Base-by-base conservation (phyloP, 2,888 invertebrate genomes). In the Pseudanteris insignis region DNA sequence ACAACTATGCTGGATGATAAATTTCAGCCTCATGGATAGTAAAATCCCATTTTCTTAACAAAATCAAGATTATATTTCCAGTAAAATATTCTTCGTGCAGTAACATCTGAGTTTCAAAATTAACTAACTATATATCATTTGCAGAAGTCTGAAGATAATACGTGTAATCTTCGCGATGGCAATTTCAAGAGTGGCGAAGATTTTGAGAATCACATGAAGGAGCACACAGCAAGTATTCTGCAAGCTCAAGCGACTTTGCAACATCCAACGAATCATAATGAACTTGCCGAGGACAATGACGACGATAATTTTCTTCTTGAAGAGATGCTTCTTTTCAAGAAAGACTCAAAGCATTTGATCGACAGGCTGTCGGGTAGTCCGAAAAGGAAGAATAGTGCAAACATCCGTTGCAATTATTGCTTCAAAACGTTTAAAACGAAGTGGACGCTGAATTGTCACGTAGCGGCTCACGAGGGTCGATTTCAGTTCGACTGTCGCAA, bases 401-500 rank as follows among this genome's bases (percentile, higher is more conserved):
- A 60, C 14, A 65, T 78, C 29, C 73, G 77, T 2, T 79, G 79
- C 57, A 74, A 76, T 25, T 79, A 80, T 14, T 80, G 79, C 40
- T 76, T 75, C 15, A 79, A 79, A 34, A 78, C 78, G 0, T 79
- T 80, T 53, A 79, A 79, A 50, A 77, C 78, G 1, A 79, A 79
- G 46, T 79, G 79, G 79, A 79, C 79, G 0, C 55, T 79, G 9
- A 78, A 74, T 50, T 78, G 76, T 1, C 81, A 81, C 44, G 77
- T 80, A 0, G 77, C 79, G 0, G 79, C 78, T 0, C 81, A 81
- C 60, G 78, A 78, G 28, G 80, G 81, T 5, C 74, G 79, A 4
- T 78, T 74, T 40, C 78, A 79, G 33, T 81, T 77, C 33, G 75
- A 77, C 7, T 81, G 81, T 64, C 70, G 73, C 11, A 76, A 76